Conservation (phyloP, 2,888 invertebrate genomes). For the Cepaea hortensis region DNA sequence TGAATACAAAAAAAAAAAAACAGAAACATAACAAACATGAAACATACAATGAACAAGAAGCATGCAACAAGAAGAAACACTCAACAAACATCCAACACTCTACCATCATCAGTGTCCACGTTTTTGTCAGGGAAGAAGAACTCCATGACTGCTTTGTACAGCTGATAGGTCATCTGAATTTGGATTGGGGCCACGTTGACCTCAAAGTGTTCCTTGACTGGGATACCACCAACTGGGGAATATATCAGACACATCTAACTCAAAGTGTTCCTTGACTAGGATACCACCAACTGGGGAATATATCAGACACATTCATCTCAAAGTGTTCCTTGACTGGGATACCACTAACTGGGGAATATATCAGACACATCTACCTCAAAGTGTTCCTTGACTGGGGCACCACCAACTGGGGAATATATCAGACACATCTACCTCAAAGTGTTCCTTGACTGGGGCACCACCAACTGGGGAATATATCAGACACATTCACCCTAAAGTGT, state of each 20-base stretch:
- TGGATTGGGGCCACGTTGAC: slow-evolving; percentile 96
- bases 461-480: slow-evolving; percentile 82
- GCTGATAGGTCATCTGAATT: slow-evolving; percentile 91
- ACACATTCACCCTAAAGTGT: neutral
- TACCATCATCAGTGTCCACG: slow-evolving; percentile 66
- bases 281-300: slow-evolving; percentile 90
- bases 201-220: slow-evolving; percentile 96
- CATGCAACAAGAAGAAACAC: too few species aligned
- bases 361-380: neutral
- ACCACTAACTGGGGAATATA: too few species aligned
- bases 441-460: slow-evolving; percentile 97
- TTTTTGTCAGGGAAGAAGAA: slow-evolving; percentile 86
- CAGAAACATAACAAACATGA: too few species aligned
- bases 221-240: slow-evolving; percentile 92
- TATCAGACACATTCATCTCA: neutral
- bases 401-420: slow-evolving; percentile 85
- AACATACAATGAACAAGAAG: too few species aligned
- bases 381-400: slow-evolving; percentile 95
- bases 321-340: too few species aligned
- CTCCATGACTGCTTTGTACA: slow-evolving; percentile 96
- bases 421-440: slow-evolving; percentile 93
- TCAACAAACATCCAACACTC: neutral
- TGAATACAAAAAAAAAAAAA: too few species aligned
- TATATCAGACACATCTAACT: neutral
- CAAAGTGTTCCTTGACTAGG: slow-evolving; percentile 82